Base-by-base conservation (phyloP, 1,140 invertebrate species). In the silkworm (Bombyx mori) region DNA sequence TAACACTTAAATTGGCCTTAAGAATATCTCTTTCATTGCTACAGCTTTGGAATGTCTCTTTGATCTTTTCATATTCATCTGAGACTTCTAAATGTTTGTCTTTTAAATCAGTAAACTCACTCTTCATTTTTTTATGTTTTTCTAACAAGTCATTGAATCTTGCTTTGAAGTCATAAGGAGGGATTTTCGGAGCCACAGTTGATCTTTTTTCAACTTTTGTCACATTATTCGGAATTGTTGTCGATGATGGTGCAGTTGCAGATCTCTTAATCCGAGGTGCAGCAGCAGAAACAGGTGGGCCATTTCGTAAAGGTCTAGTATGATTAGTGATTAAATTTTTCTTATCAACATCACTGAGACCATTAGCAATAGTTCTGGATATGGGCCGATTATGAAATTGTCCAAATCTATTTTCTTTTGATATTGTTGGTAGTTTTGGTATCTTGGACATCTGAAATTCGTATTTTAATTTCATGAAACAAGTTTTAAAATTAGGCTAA, bases 141-240 rank as follows among this genome's bases (percentile, higher is more conserved):
- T 91, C 89, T 45, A 90, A 76, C 42, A 91, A 75, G 61, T 90
- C 89, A 75, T 89, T 88, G 67, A 89, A 91, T 45, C 89, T 86
- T 8, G 89, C 89, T 69, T 91, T 91, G 63, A 86, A 91, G 66
- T 91, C 90, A 68, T 91, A 90, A 0, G 90, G 83, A 5, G 90
- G 81, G 59, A 91, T 90, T 59, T 88, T 89, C 9, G 73, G 77
- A n/a, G 82, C 74, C 26, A 35, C 26, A 52, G 64, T 69, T 44
- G 64, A 54, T 62, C 83, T 87, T 55, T 68, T 82, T 59, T 86
- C 83, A 8, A 84, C 62, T 61, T 82, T 84, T 1, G 57, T 54
- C 26, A 69, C 44, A 68, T 84, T 86, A 50, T 71, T 52, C 46
- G 76, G 74, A 3, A 66, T 56, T 48, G 51, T 54, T 26, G 66